Conservation (phyloP, 2,888 invertebrate species). For the Melipona bicolor region DNA sequence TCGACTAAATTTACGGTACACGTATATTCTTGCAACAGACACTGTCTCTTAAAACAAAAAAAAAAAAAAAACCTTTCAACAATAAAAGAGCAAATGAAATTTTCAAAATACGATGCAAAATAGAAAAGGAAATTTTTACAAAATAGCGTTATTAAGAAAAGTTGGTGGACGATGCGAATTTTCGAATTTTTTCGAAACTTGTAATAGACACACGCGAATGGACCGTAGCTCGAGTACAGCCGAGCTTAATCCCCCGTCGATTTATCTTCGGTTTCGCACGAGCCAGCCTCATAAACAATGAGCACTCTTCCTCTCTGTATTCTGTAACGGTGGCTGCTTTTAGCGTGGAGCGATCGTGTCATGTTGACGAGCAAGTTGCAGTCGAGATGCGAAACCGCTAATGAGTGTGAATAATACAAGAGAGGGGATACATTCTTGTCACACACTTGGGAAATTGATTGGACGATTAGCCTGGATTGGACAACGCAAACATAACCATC, state of each 20-base stretch:
- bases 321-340: conserved; percentile 33
- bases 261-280: conserved; percentile 63
- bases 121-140: not conserved
- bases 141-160: not conserved
- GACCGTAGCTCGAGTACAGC: conserved; percentile 39
- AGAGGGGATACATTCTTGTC: not conserved
- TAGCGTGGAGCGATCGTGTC: conserved; percentile 33
- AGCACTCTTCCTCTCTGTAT: conserved; percentile 2
- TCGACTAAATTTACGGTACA: no score
- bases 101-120: not conserved
- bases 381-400: not conserved
- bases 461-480: no score
- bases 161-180: conserved; percentile 32
- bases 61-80: no score
- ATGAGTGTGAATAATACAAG: not conserved
- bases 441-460: no score
- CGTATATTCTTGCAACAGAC: no score
- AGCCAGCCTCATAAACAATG: conserved; percentile 49
- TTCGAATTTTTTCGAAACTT: conserved; percentile 56
- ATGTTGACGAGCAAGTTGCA: conserved; percentile 25
- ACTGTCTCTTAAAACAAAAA: no score
- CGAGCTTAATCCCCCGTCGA: conserved; percentile 67
- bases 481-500: not conserved
- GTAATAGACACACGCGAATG: conserved; percentile 62
- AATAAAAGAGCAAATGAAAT: not conserved